Base-by-base conservation (phyloP, 2,113 vertebrate species). In the Ibidorhyncha struthersii region DNA sequence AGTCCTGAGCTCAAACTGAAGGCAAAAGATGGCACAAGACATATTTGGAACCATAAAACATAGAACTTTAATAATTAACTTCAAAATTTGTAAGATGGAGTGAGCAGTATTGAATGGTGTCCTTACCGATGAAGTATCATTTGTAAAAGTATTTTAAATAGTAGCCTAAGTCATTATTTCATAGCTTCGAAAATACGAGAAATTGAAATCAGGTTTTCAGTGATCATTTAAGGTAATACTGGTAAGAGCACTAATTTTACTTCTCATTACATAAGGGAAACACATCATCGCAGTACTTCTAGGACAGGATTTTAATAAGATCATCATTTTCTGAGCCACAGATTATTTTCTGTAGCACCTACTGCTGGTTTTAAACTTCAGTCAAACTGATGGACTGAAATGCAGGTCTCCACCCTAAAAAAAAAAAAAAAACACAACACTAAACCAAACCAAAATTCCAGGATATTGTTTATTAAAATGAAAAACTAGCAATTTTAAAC, bases 271-370 rank as follows among this genome's bases (percentile, higher is more conserved):
- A 41, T 16, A 87, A 34, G 19, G 8, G 19, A 73, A 82, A 84
- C 10, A 70, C 40, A 32, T 0, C 0, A 56, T 9, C 7, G 30
- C 52, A 87, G 62, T 19, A 70, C 16, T 26, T 86, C n/a, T 25
- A 59, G n/a, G 26, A 63, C 20, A 76, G 11, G 21, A 52, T 0
- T 36, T n/a, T 12, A 83, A 7, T 18, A 86, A 71, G 6, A 47
- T 7, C 36, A 61, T 36, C 2, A 3, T 47, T 40, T 58, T 18
- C 14, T 27, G 9, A 90, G 53, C 34, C 89, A 80, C 6, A 53
- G 12, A 58, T 38, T 62, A 34, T 78, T 72, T 94, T 77, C 40
- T 65, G 32, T 23, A 18, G 30, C 62, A 84, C 9, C 16, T 70
- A 50, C 26, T 70, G 8, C 50, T 70, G 38, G 34, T 71, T 58